These are phyloP conservation scores for Phlogophora meticulosa DNA, from an alignment of 2,888 invertebrate genomes.

Conservation along the genomic window DNA sequence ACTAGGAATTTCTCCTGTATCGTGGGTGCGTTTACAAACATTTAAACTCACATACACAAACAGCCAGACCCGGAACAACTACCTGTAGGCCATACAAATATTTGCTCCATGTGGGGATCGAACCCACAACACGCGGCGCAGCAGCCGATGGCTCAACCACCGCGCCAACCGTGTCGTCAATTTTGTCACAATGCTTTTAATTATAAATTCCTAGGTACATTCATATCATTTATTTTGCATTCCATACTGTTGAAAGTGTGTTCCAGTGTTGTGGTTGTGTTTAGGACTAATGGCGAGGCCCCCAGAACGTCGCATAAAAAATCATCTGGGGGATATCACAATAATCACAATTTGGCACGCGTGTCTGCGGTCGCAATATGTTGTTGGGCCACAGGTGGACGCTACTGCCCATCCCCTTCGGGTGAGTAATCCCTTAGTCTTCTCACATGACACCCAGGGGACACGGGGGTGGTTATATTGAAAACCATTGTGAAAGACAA, in stretches of 20 bases:
- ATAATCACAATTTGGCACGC: conserved; percentile 33
- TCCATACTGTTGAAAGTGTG: too few species aligned
- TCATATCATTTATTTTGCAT: too few species aligned
- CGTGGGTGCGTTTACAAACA: too few species aligned
- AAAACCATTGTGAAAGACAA: conserved; percentile 11
- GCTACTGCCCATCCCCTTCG: conserved; percentile 35
- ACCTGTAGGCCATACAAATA: too few species aligned
- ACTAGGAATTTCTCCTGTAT: too few species aligned
- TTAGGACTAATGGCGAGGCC: background rate
- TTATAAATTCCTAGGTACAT: background rate
- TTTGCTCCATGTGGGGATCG: too few species aligned
- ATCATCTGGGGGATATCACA: conserved; percentile 19
- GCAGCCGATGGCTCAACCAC: too few species aligned
- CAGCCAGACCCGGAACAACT: too few species aligned
- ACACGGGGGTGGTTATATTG: conserved; percentile 14
- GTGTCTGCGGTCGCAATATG: conserved; percentile 48
- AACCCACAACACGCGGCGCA: too few species aligned
- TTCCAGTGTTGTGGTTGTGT: too few species aligned
- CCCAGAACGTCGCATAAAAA: conserved; percentile 2
- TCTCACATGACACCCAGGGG: conserved; percentile 37
- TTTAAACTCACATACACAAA: too few species aligned
- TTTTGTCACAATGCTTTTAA: conserved; percentile 7
- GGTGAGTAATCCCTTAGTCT: conserved; percentile 26
- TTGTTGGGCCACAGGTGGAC: conserved; percentile 53
- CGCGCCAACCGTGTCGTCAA: too few species aligned